Base-by-base conservation (phyloP, 2,113 vertebrate species). In the Sakesphorus luctuosus region DNA sequence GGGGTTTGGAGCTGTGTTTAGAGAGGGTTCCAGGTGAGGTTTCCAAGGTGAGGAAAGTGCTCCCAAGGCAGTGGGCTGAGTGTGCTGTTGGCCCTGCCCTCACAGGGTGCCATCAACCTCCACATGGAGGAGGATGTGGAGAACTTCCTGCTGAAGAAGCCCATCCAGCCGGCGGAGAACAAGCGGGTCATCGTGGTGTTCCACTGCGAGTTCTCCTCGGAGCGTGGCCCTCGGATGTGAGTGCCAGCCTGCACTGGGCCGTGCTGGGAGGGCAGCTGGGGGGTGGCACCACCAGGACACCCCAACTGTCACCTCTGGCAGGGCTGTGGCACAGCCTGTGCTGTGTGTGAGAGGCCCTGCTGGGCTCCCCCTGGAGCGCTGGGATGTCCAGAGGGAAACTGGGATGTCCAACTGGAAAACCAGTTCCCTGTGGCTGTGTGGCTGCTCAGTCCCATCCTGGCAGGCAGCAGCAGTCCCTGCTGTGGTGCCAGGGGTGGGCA, bases 151-250 rank as follows among this genome's bases (percentile, higher is more conserved):
- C 97, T 99, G 18, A 98, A 97, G 94, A 97, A 96, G 28, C 99
- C 99, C 0, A 97, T 99, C 20, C 59, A 93, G 50, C 97, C 99
- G 0, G 92, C 97, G 0, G 95, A 97, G 4, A 98, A 98, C 91
- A 99, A 98, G 28, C 98, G 99, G 0, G 96, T 99, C 25, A 98
- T 99, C 8, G 47, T 99, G 1, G 97, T 99, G 61, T 99, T 99
- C 97, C 99, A 99, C 98, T 99, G 99, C 97, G 99, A 99, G 97
- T 99, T 99, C 95, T 99, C 99, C 5, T 99, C 99, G 0, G 99
- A 99, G 97, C 98, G 99, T 1, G 99, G 99, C 5, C 99, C 99
- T 4, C 97, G 99, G 1, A 99, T 99, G 99, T 98, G 90, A 98
- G 98, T 97, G 26, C 19, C 4, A 1, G 2, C 10, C 40, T 43